These are phyloP conservation scores for Chamaedrilus cognettii DNA, from an alignment of 2,888 invertebrate genomes.

Conservation along the genomic window DNA sequence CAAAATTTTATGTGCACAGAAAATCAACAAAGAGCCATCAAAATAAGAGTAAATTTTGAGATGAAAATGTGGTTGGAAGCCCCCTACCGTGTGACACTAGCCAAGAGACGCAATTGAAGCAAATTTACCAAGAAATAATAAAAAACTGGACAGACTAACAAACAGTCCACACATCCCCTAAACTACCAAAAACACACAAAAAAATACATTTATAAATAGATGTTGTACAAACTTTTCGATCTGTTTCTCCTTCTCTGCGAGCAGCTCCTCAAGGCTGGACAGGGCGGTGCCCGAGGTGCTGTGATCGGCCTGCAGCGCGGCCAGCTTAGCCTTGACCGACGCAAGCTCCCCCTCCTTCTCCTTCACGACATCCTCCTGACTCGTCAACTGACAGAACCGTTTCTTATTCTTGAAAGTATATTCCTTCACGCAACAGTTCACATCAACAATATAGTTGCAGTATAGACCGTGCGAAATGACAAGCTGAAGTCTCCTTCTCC, in stretches of 20 bases:
- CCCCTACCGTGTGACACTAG: too few species aligned
- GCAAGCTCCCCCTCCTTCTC: constrained; percentile 99
- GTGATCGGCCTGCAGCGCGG: constrained; percentile 93
- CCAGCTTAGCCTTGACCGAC: constrained; percentile 68
- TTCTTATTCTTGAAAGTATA: too few species aligned
- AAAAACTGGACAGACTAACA: too few species aligned
- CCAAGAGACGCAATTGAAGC: neutral
- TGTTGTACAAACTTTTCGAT: constrained; percentile 71
- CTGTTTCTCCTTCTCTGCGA: constrained; percentile 96
- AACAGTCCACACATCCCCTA: neutral
- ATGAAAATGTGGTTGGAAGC: too few species aligned
- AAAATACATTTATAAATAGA: neutral
- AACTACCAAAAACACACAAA: too few species aligned
- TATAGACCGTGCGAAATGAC: neutral
- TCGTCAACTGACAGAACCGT: too few species aligned
- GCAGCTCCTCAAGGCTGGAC: constrained; percentile 90
- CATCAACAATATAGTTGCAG: neutral
- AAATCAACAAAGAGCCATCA: too few species aligned
- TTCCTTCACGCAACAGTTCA: constrained; percentile 68
- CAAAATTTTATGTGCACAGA: too few species aligned
- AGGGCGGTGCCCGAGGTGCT: constrained; percentile 89
- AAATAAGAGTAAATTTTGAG: too few species aligned
- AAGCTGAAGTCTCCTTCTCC: neutral
- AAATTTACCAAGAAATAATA: neutral
- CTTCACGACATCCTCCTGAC: constrained; percentile 92